These are phyloP conservation scores for Mareca strepera DNA, from an alignment of 2,797 vertebrate genomes.

Conservation along the genomic window DNA sequence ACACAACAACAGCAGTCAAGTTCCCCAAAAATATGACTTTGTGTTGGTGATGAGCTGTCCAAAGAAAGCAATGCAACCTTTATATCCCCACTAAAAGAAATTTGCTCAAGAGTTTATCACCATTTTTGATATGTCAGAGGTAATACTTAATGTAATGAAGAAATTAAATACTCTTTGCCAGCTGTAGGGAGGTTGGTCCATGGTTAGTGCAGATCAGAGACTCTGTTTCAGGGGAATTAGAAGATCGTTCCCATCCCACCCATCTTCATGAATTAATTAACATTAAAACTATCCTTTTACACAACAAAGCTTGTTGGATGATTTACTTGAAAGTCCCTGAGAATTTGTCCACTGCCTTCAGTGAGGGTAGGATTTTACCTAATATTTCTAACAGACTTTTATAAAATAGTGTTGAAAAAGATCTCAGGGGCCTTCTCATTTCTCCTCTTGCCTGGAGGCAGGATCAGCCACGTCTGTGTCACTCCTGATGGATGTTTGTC, in stretches of 20 bases:
- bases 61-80: neutral
- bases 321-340: neutral
- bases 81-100: neutral
- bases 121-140: neutral
- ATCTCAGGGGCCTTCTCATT: neutral
- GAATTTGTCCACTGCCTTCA: neutral
- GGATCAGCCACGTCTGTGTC: neutral
- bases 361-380: neutral
- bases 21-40: neutral
- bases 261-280: constrained; percentile 2
- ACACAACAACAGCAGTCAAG: neutral
- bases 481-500: neutral
- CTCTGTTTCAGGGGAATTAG: neutral
- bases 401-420: neutral
- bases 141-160: neutral
- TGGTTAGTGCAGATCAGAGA: neutral
- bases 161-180: neutral
- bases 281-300: neutral
- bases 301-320: neutral
- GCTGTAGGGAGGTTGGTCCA: neutral
- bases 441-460: neutral
- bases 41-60: neutral
- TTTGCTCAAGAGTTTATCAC: constrained; percentile 7
- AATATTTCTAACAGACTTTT: neutral
- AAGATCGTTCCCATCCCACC: neutral